These are phyloP conservation scores for Cavia porcellus DNA, from an alignment of 2,113 vertebrate genomes.

Conservation along the genomic window DNA sequence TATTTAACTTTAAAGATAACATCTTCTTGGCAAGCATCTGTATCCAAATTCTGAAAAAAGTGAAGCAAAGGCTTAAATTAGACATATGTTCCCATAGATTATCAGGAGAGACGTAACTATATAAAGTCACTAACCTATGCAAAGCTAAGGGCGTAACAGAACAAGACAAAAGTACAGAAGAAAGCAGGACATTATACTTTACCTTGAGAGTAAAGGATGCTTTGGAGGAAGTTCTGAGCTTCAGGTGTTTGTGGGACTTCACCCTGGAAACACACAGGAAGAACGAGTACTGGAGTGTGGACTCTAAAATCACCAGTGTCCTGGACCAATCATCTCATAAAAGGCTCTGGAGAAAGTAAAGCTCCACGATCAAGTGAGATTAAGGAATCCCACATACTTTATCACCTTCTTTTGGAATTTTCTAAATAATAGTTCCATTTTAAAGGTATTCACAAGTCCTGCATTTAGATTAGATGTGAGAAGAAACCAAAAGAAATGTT, in stretches of 20 bases:
- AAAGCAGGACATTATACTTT: background rate
- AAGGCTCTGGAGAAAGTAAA: background rate
- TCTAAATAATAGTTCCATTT: background rate
- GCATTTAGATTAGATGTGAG: background rate
- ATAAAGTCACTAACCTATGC: background rate
- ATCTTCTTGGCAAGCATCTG: background rate
- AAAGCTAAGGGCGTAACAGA: background rate
- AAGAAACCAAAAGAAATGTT: background rate
- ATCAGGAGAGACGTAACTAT: background rate
- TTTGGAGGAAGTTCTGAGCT: background rate
- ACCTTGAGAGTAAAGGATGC: background rate
- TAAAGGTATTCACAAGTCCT: conserved; percentile 6
- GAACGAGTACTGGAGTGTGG: background rate
- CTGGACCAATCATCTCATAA: background rate
- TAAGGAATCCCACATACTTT: background rate
- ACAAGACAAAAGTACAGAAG: background rate
- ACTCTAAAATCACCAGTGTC: background rate
- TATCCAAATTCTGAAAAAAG: background rate
- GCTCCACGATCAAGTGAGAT: background rate
- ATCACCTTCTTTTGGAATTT: background rate
- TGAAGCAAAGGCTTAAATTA: background rate
- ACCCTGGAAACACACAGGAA: background rate
- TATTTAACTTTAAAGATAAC: background rate
- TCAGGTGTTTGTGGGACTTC: background rate
- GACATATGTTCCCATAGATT: background rate